Evolutionary conservation across 2,888 invertebrate species (phyloP).

Genomic region (Ochlodes sylvanus): DNA sequence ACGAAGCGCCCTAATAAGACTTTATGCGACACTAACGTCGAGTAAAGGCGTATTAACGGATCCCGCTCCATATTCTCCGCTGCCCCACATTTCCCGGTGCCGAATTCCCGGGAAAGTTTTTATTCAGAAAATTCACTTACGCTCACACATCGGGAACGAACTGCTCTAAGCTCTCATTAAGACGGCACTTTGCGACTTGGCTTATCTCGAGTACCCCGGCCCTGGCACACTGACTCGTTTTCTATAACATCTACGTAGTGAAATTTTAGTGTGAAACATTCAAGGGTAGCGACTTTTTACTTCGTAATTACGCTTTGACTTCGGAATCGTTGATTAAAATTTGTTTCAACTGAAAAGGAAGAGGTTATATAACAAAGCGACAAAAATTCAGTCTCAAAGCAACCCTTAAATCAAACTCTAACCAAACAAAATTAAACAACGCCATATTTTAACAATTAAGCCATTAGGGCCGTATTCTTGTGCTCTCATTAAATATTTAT

Average conservation of each 20-base stretch:
- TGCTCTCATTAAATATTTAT: conserved; percentile 75
- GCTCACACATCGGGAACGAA: conserved; percentile 42
- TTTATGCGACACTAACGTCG: conserved; percentile 29
- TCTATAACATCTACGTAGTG: conserved; percentile 39
- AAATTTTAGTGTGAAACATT: conserved; percentile 24
- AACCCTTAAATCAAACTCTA: not conserved
- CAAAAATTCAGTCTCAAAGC: conserved; percentile 31
- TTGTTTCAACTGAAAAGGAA: conserved; percentile 28
- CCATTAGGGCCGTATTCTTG: conserved; percentile 60
- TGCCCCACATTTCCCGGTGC: conserved; percentile 24
- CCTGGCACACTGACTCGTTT: conserved; percentile 69
- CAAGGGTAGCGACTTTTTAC: conserved; percentile 33
- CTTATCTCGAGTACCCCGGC: conserved; percentile 60
- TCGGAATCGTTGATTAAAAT: conserved; percentile 34
- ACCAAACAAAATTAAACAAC: conserved; percentile 1
- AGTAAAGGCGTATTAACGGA: conserved; percentile 21
- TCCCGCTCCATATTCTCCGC: conserved; percentile 13
- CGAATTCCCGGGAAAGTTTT: conserved; percentile 39
- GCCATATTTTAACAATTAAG: conserved; percentile 68
- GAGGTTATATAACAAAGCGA: conserved; percentile 41
- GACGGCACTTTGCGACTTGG: conserved; percentile 50
- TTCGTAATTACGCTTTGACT: conserved; percentile 37
- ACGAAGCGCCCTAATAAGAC: conserved; percentile 26
- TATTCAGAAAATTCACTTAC: conserved; percentile 50
- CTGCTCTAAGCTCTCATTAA: conserved; percentile 61